These are phyloP conservation scores for Oreochromis spilurus DNA, from an alignment of 2,113 vertebrate genomes.

Conservation along the genomic window DNA sequence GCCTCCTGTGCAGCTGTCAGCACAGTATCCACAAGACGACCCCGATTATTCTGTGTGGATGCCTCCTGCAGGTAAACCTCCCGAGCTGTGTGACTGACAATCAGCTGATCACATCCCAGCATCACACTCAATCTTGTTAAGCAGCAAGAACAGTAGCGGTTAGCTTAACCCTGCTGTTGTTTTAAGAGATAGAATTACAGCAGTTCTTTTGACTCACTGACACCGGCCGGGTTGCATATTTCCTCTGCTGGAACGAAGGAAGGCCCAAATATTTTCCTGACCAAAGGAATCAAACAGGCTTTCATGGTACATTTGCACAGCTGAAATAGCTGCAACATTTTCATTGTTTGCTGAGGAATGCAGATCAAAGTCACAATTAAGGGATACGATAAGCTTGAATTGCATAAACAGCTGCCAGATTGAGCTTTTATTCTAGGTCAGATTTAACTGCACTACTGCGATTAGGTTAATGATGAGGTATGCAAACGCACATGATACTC, in stretches of 20 bases:
- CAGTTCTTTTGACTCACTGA: neutral
- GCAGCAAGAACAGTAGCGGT: neutral
- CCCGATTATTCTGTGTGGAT: conserved; percentile 96
- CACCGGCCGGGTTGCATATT: neutral
- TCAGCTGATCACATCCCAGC: neutral
- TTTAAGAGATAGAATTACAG: neutral
- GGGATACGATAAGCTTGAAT: conserved; percentile 25
- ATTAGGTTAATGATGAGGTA: neutral
- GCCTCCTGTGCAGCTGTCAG: conserved; percentile 73
- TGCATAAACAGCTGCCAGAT: neutral
- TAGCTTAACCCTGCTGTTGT: neutral
- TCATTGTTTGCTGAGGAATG: conserved; percentile 8
- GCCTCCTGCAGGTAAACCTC: conserved; percentile 85
- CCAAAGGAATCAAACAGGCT: neutral
- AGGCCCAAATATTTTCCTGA: neutral
- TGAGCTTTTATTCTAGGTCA: neutral
- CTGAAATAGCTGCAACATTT: neutral
- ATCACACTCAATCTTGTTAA: neutral
- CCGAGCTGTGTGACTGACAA: neutral
- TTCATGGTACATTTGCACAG: conserved; percentile 15
- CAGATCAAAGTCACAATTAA: conserved; percentile 23
- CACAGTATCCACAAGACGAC: conserved; percentile 88
- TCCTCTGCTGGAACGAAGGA: neutral
- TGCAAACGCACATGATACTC: neutral
- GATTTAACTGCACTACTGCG: neutral